Conservation (phyloP, 2,113 vertebrate genomes). For the Eudyptes chrysolophus region DNA sequence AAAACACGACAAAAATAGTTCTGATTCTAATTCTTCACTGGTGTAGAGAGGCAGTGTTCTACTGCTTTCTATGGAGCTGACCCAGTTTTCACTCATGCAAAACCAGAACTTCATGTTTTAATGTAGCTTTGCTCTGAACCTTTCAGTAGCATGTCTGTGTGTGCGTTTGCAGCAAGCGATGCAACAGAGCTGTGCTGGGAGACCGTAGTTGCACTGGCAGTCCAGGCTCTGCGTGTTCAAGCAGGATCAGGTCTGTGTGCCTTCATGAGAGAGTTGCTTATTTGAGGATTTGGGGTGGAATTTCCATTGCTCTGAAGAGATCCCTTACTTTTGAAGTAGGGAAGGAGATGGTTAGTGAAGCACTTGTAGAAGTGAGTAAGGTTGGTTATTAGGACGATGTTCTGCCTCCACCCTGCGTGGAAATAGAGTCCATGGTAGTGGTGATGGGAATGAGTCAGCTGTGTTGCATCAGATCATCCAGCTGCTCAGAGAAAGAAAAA, state of each 20-base stretch:
- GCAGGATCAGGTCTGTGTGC: neutral
- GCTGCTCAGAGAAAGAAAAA: neutral
- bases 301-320: neutral
- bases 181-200: rapidly evolving
- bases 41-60: neutral
- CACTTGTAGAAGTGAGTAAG: neutral
- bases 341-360: neutral
- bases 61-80: neutral
- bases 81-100: neutral
- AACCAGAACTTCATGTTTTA: neutral
- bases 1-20: neutral
- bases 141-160: rapidly evolving
- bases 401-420: neutral
- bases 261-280: neutral
- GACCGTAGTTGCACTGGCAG: rapidly evolving
- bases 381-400: neutral
- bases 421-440: neutral
- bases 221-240: rapidly evolving
- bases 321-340: neutral
- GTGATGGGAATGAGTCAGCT: neutral
- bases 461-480: neutral
- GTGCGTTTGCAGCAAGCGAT: neutral
- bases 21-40: neutral
- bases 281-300: neutral
- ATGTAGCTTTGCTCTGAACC: neutral